These are phyloP conservation scores for Arothron firmamentum DNA, from an alignment of 2,113 vertebrate genomes.

Conservation along the genomic window DNA sequence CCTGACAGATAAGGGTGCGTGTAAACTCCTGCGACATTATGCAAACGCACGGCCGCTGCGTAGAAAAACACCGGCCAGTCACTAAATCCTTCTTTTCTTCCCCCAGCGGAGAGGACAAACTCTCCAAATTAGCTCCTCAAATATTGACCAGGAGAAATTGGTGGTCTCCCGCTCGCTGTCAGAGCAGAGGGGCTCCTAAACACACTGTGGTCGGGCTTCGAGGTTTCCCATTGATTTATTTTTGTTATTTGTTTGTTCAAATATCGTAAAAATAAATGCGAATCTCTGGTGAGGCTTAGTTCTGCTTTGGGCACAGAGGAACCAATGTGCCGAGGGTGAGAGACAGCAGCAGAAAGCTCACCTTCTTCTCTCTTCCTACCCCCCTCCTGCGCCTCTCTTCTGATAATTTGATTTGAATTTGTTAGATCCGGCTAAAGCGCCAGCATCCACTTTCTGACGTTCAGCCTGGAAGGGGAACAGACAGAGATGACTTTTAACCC, in stretches of 20 bases:
- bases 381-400: constrained; percentile 13
- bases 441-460: neutral
- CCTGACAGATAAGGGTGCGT: constrained; percentile 54
- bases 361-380: constrained; percentile 47
- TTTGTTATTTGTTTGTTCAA: constrained; percentile 77
- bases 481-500: neutral
- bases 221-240: constrained; percentile 77
- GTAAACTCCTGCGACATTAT: constrained; percentile 53
- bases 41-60: constrained; percentile 32
- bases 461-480: neutral
- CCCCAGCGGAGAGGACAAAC: constrained; percentile 60
- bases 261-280: constrained; percentile 77
- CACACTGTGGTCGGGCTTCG: constrained; percentile 67
- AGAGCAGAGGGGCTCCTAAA: constrained; percentile 67
- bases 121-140: constrained; percentile 78
- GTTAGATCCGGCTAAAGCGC: constrained; percentile 18
- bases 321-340: constrained; percentile 62
- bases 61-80: constrained; percentile 54
- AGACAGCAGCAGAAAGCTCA: constrained; percentile 56
- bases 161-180: constrained; percentile 67
- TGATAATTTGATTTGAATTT: constrained; percentile 41
- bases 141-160: constrained; percentile 76
- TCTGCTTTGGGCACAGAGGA: constrained; percentile 73
- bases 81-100: constrained; percentile 34
- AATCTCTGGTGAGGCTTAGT: constrained; percentile 59